phyloP scores from a whole-genome alignment of 2,888 invertebrate genomes.

The Drosophila anomelani region DNA sequence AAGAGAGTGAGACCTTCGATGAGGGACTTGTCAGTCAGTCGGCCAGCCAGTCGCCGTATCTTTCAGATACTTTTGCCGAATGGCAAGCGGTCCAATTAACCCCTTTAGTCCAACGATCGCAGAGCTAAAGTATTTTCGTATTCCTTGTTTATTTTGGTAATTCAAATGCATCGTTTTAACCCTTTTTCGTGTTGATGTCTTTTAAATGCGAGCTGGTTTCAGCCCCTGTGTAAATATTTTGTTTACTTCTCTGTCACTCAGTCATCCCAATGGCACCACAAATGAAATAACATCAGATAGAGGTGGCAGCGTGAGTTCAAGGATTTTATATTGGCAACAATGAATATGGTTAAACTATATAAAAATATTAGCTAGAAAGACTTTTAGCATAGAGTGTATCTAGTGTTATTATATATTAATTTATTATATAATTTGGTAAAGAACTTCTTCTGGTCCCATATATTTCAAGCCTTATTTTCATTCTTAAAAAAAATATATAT shows the following conservation, averaged over 20 bases:
- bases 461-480: background rate
- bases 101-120: slow-evolving; percentile 46
- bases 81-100: slow-evolving; percentile 70
- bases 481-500: too few relatives aligned
- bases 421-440: background rate
- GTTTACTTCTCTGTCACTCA: slow-evolving; percentile 49
- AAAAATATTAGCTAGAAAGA: background rate
- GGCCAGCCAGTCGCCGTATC: slow-evolving; percentile 46
- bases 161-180: slow-evolving; percentile 74
- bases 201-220: slow-evolving; percentile 70
- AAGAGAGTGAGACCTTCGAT: slow-evolving; percentile 45
- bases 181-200: slow-evolving; percentile 68
- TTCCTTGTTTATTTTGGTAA: slow-evolving; percentile 76
- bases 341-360: background rate
- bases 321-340: background rate
- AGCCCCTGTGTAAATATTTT: slow-evolving; percentile 69
- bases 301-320: slow-evolving; percentile 9
- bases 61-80: slow-evolving; percentile 52
- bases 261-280: slow-evolving; percentile 27
- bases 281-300: slow-evolving; percentile 4
- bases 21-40: slow-evolving; percentile 64
- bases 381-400: too few relatives aligned
- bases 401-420: background rate
- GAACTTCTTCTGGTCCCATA: too few relatives aligned
- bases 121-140: slow-evolving; percentile 68